phyloP scores from a whole-genome alignment of 1,140 invertebrate genomes.

The Diorhabda carinulata region DNA sequence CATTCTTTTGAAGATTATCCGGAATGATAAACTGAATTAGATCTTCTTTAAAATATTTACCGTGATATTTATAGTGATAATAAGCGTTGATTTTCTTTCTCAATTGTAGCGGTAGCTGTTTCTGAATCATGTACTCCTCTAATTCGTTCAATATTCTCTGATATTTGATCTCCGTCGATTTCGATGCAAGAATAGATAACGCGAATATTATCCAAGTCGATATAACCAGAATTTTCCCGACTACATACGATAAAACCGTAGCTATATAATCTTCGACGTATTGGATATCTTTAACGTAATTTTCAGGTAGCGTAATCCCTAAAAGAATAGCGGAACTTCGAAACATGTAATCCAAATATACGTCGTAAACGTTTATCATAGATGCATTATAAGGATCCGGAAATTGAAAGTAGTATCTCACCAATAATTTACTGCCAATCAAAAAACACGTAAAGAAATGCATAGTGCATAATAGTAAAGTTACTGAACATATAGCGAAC shows the following conservation, averaged over 20 bases:
- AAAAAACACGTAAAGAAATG: slow-evolving; percentile 22
- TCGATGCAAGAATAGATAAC: slow-evolving; percentile 7
- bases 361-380: neutral
- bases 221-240: slow-evolving; percentile 7
- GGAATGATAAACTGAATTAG: slow-evolving; percentile 15
- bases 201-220: slow-evolving; percentile 10
- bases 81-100: slow-evolving; percentile 14
- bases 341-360: neutral
- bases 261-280: slow-evolving; percentile 4
- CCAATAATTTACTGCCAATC: slow-evolving; percentile 9
- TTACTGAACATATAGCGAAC: neutral
- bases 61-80: slow-evolving; percentile 22
- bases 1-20: slow-evolving; percentile 27
- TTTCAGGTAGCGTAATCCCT: neutral
- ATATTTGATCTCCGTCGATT: slow-evolving; percentile 21
- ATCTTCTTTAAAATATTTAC: slow-evolving; percentile 22
- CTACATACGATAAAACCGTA: neutral
- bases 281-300: neutral
- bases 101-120: slow-evolving; percentile 19
- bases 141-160: slow-evolving; percentile 21
- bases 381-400: slow-evolving; percentile 5
- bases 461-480: slow-evolving; percentile 8
- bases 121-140: slow-evolving; percentile 25
- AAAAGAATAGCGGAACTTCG: slow-evolving; percentile 5
- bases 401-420: neutral